phyloP scores from a whole-genome alignment of 2,113 vertebrate genomes.

The Reinhardtius hippoglossoides region DNA sequence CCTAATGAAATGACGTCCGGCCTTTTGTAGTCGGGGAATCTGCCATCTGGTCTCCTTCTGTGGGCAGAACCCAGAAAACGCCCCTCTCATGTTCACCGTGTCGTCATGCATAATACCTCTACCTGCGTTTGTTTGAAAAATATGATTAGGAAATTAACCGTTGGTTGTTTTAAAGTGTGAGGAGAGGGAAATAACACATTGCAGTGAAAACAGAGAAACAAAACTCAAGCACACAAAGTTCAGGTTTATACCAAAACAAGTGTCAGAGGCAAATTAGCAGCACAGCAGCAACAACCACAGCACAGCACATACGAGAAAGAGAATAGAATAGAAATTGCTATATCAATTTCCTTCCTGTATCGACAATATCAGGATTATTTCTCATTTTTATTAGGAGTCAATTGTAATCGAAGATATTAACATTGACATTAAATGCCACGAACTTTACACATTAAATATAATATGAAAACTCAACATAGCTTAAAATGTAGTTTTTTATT shows the following conservation, averaged over 20 bases:
- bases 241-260: not conserved
- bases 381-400: no score
- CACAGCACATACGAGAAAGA: fast-evolving
- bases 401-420: no score
- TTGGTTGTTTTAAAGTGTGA: no score
- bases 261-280: not conserved
- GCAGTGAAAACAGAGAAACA: not conserved
- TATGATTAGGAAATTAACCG: not conserved
- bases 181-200: not conserved
- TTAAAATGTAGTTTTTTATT: no score
- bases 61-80: not conserved
- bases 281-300: not conserved
- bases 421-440: no score
- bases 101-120: not conserved
- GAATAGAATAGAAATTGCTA: no score
- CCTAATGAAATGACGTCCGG: not conserved
- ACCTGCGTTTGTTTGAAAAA: not conserved
- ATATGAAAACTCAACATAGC: no score
- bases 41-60: not conserved
- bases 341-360: no score
- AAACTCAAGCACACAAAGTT: not conserved
- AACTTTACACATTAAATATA: no score
- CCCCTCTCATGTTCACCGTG: not conserved
- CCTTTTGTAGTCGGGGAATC: not conserved
- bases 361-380: not conserved